phyloP scores from a whole-genome alignment of 2,113 vertebrate species.

The Hepsetus odoe region DNA sequence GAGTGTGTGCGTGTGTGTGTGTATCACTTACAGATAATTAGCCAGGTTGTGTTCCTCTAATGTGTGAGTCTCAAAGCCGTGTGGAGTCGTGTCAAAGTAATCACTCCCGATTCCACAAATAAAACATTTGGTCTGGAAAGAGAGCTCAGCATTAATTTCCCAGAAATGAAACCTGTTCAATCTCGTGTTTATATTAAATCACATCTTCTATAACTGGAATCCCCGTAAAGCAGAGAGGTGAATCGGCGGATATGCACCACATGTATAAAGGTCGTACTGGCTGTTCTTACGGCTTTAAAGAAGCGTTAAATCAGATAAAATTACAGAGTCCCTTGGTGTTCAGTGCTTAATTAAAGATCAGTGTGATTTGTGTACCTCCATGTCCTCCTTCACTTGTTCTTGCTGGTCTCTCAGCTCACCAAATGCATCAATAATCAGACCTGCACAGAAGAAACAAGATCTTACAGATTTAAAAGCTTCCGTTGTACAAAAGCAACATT shows the following conservation, averaged over 20 bases:
- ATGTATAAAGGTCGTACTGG: too few species aligned
- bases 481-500: too few species aligned
- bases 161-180: too few species aligned
- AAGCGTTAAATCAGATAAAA: background rate
- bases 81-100: constrained; percentile 91
- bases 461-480: too few species aligned
- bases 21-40: constrained; percentile 80
- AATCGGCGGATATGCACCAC: too few species aligned
- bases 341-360: background rate
- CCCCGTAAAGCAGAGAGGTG: too few species aligned
- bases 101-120: constrained; percentile 93
- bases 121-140: constrained; percentile 88
- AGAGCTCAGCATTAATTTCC: background rate
- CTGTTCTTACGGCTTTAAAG: background rate
- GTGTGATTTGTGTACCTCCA: constrained; percentile 40
- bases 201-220: too few species aligned
- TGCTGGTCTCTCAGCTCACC: constrained; percentile 57
- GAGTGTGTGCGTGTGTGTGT: background rate
- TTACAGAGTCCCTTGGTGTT: background rate
- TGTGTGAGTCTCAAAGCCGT: constrained; percentile 92
- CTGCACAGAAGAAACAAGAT: constrained; percentile 4
- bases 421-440: constrained; percentile 55
- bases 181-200: too few species aligned
- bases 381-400: constrained; percentile 56
- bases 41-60: constrained; percentile 91